A percentile compares a stretch with the other conserved stretches of the same genome.
Evolutionary conservation across 92 coral and sea anemone species (phyloP).

Genomic region (Palythoa caribaeorum): DNA sequence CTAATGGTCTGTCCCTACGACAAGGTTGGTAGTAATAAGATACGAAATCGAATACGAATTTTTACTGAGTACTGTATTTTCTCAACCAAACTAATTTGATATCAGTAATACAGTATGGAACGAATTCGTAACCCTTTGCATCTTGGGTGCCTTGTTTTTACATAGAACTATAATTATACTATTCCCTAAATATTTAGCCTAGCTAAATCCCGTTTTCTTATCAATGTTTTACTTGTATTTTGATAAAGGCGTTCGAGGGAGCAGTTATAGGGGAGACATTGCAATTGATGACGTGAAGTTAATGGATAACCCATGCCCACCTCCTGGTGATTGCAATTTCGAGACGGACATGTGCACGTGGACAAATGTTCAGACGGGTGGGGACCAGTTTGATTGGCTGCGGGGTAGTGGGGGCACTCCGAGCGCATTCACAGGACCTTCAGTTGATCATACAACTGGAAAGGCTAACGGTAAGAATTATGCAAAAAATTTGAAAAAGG

Average conservation of each 20-base stretch:
- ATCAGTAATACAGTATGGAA: too few species aligned
- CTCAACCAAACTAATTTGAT: too few species aligned
- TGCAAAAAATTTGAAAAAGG: neutral
- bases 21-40: too few species aligned
- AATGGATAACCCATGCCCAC: constrained; percentile 88
- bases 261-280: constrained; percentile 84
- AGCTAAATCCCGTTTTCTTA: neutral
- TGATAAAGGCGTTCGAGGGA: constrained; percentile 66
- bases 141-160: too few species aligned
- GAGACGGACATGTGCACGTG: constrained; percentile 93
- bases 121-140: too few species aligned
- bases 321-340: constrained; percentile 91
- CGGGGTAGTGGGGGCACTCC: constrained; percentile 82
- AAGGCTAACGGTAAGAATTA: constrained; percentile 69
- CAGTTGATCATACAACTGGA: constrained; percentile 85
- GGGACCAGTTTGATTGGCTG: constrained; percentile 94
- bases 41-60: too few species aligned
- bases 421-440: constrained; percentile 85
- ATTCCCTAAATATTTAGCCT: too few species aligned
- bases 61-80: too few species aligned
- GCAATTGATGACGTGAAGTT: constrained; percentile 90
- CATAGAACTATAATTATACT: too few species aligned
- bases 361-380: constrained; percentile 70
- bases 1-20: too few species aligned
- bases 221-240: neutral